Evolutionary conservation across 2,797 vertebrate species (phyloP), one percentile per base, ranked within the genome.

Genomic region (Spinus pinus): DNA sequence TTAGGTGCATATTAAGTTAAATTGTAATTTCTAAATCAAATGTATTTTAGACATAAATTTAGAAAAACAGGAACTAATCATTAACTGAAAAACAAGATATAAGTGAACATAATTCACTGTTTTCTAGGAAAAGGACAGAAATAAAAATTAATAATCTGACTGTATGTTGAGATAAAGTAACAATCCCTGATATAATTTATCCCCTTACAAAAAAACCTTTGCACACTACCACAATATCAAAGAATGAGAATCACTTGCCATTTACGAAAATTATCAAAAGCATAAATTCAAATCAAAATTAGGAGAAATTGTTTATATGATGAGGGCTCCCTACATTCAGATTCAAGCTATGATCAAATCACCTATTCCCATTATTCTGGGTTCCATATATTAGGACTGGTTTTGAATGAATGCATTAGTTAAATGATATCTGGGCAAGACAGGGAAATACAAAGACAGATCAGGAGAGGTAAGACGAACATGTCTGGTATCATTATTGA

Each of bases 11-110:
- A 95, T 70, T 54, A 8, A 71, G 71, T 78, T 61, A 67, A 41
- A 82, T 77, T 86, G 85, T 87, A 16, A 86, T 88, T 93, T 78
- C 66, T n/a, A 75, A 75, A 24, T n/a, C 25, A 61, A 95, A 78
- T 27, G 21, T 17, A 75, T 37, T 47, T 47, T 50, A 60, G 47
- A 75, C 12, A 74, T 33, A 90, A 66, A 93, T 35, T 39, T 14
- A 31, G 47, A 81, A 62, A 49, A 90, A 58, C 42, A 35, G 22
- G n/a, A 94, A 60, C 17, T 24, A 75, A 56, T 35, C 4, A 56
- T 71, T 57, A 73, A 14, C 27, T 66, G 54, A 72, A 81, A 91
- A 81, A 23, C 18, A 80, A 65, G 50, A 70, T 25, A 78, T 17
- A 31, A 42, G 41, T 42, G 18, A 42, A 42, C 19, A 39, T 60